A percentile compares a stretch with the other conserved stretches of the same genome.
phyloP scores from a whole-genome alignment of 2,888 invertebrate genomes.

The Pyrrhia umbra region DNA sequence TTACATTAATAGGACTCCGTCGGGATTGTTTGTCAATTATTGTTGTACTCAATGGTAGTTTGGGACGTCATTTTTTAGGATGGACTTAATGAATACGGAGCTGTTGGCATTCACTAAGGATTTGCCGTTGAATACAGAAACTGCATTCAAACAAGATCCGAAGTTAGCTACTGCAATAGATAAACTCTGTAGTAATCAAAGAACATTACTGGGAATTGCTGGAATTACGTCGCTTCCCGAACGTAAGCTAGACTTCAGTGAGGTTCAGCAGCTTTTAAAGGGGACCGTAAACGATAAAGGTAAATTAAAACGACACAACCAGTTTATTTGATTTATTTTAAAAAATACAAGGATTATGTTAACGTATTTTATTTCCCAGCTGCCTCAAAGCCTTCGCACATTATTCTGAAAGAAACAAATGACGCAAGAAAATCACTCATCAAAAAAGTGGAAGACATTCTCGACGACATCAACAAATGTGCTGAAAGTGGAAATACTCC shows the following conservation, averaged over 20 bases:
- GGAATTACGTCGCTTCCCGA: slow-evolving; percentile 73
- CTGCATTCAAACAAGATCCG: slow-evolving; percentile 79
- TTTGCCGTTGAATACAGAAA: slow-evolving; percentile 68
- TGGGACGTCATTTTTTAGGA: slow-evolving; percentile 74
- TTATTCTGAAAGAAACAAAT: slow-evolving; percentile 67
- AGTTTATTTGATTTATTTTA: not conserved
- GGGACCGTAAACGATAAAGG: slow-evolving; percentile 61
- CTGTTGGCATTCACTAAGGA: slow-evolving; percentile 74
- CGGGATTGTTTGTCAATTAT: slow-evolving; percentile 84
- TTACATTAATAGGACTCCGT: slow-evolving; percentile 82
- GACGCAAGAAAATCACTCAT: slow-evolving; percentile 73
- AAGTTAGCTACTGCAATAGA: slow-evolving; percentile 82
- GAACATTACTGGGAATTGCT: slow-evolving; percentile 44
- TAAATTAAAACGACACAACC: slow-evolving; percentile 19
- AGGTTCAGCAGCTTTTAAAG: slow-evolving; percentile 78
- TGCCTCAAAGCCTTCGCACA: slow-evolving; percentile 60
- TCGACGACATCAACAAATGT: slow-evolving; percentile 80
- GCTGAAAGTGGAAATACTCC: slow-evolving; percentile 79
- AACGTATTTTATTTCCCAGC: slow-evolving; percentile 44
- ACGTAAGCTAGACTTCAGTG: slow-evolving; percentile 80
- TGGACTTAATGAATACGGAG: slow-evolving; percentile 84
- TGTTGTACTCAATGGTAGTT: slow-evolving; percentile 75
- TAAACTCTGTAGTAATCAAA: slow-evolving; percentile 72
- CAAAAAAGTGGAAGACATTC: slow-evolving; percentile 84
- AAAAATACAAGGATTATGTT: too few relatives aligned